phyloP scores from a whole-genome alignment of 2,113 vertebrate genomes.

The Scalopus aquaticus region DNA sequence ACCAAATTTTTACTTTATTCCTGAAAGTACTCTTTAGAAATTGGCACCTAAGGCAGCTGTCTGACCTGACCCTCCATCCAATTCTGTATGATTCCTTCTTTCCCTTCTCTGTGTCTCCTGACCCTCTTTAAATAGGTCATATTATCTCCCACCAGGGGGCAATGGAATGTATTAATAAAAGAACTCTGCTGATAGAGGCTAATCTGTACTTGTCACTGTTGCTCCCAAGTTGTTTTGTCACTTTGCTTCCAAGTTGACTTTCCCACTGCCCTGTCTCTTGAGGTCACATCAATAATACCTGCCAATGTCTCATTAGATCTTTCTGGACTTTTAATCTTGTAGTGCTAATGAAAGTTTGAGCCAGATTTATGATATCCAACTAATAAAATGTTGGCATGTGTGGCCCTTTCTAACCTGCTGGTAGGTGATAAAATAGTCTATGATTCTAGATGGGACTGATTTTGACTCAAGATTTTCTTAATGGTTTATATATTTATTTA shows the following conservation, averaged over 20 bases:
- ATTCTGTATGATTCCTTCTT: background rate
- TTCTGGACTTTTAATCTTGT: constrained; percentile 50
- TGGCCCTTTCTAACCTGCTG: constrained; percentile 56
- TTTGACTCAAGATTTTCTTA: constrained; percentile 13
- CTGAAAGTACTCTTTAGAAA: background rate
- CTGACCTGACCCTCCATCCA: background rate
- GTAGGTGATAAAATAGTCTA: constrained; percentile 56
- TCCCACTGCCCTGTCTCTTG: background rate
- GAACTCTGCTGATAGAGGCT: constrained; percentile 29
- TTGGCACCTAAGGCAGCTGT: background rate
- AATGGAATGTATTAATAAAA: background rate
- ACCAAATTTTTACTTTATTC: background rate
- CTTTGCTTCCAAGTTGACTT: background rate
- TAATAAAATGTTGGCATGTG: constrained; percentile 64
- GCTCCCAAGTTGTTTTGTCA: background rate
- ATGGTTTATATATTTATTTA: no score
- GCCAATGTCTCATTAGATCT: background rate
- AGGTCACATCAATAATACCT: background rate
- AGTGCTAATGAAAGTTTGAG: constrained; percentile 55
- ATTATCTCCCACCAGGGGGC: background rate
- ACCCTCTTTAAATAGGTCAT: constrained; percentile 35
- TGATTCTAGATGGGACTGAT: constrained; percentile 38
- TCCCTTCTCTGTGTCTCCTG: background rate
- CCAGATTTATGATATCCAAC: constrained; percentile 58
- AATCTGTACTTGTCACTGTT: background rate